Evolutionary conservation across 2,113 vertebrate genomes (phyloP), one percentile per base, ranked within the genome.

Genomic region (Solea senegalensis): DNA sequence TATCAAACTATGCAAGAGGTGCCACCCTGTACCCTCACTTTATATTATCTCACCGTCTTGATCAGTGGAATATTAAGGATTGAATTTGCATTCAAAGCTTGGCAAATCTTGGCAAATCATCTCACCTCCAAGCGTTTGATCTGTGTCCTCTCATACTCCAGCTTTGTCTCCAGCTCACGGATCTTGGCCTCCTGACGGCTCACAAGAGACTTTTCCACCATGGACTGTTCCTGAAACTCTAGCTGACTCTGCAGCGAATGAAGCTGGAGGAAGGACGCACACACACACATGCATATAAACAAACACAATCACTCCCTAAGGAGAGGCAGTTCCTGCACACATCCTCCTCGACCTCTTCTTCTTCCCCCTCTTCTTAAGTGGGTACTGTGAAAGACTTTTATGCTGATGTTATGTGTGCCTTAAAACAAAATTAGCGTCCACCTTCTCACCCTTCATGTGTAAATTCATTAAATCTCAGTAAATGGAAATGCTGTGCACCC

Each of bases 141-240:
- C 93, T 99, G 98, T 0, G 96, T 97, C 92, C 93, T 95, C 89
- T 99, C 98, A 0, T 96, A 99, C 91, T 99, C 97, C 88, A 99
- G 93, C 78, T 97, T 96, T 41, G 95, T 97, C 91, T 99, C 98
- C 90, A 99, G 93, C 88, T 99, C 98, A 0, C 98, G 96, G 87
- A 98, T 98, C 93, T 97, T 98, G 74, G 97, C 98, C 84, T 99
- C 98, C 81, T 99, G 98, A 41, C 97, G 94, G 91, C 97, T 98
- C 86, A 99, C 97, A 28, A 98, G 91, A 0, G 97, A 98, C 87
- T 97, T 98, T 86, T 98, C 98, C 92, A 99, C 98, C 98, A 98
- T 99, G 81, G 97, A 98, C 65, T 99, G 97, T 76, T 99, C 97
- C 53, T 97, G 93, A 90, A 99, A 99, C 65, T 98, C 96, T 65